Conservation (phyloP, 2,113 vertebrate genomes). For the Phaetusa simplex region DNA sequence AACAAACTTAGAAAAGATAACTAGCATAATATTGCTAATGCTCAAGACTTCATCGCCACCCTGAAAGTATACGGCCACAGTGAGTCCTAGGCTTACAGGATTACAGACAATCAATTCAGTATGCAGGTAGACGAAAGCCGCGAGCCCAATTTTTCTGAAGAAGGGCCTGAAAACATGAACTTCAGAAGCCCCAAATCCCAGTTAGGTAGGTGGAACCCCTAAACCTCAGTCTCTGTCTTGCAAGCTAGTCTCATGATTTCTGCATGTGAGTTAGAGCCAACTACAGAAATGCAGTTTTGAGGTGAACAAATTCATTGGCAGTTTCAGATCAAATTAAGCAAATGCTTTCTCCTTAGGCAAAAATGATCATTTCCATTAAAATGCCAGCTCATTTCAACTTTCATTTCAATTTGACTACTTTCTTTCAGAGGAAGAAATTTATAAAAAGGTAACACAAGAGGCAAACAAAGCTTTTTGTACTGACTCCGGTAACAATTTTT, state of each 20-base stretch:
- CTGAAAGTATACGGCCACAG: fast-evolving
- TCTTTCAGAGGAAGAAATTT: background rate
- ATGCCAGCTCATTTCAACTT: background rate
- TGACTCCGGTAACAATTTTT: background rate
- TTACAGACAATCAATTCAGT: background rate
- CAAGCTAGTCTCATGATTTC: background rate
- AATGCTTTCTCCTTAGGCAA: constrained; percentile 1
- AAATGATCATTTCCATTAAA: constrained; percentile 7
- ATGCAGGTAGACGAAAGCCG: background rate
- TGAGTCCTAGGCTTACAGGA: background rate
- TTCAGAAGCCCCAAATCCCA: background rate
- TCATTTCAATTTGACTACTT: background rate
- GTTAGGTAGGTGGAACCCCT: background rate
- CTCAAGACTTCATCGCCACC: background rate
- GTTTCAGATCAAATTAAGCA: constrained; percentile 6
- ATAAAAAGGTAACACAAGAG: background rate
- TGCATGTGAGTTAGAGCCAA: background rate
- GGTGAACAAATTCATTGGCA: background rate
- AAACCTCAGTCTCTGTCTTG: background rate
- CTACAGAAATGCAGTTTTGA: background rate
- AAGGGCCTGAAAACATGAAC: background rate
- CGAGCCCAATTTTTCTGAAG: background rate
- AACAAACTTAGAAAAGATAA: background rate
- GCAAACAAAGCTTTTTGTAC: background rate
- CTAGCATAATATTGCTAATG: background rate